These are phyloP conservation scores for Fopius arisanus DNA, from an alignment of 1,140 invertebrate species.

Conservation along the genomic window DNA sequence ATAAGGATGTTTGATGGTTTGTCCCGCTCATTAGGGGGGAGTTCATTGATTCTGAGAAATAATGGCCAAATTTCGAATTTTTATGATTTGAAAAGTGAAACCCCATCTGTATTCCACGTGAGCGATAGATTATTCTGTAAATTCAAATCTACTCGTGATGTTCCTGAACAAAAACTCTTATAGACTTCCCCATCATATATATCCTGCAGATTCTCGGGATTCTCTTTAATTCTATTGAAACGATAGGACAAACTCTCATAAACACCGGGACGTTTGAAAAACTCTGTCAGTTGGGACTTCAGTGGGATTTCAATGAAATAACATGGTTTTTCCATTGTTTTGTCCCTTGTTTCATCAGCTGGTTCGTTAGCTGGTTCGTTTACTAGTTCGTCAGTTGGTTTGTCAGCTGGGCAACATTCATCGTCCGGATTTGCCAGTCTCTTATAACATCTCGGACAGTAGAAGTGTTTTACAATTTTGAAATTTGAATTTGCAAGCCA, in stretches of 20 bases:
- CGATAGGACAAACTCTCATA: slow-evolving; percentile 10
- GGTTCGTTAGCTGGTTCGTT: background rate
- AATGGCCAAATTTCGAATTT: slow-evolving; percentile 19
- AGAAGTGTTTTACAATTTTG: slow-evolving; percentile 26
- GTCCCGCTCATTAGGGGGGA: background rate
- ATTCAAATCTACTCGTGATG: background rate
- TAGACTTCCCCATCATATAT: slow-evolving; percentile 41
- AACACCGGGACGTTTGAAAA: slow-evolving; percentile 29
- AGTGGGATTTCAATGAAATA: slow-evolving; percentile 33
- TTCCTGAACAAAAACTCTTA: slow-evolving; percentile 19
- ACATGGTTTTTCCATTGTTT: too few species aligned
- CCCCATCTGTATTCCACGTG: slow-evolving; percentile 19
- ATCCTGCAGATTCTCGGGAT: slow-evolving; percentile 31
- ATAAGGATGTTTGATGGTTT: slow-evolving; percentile 2
- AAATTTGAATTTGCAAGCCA: slow-evolving; percentile 9
- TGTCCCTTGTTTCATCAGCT: background rate
- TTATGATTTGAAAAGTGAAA: slow-evolving; percentile 5
- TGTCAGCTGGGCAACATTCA: background rate
- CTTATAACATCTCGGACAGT: slow-evolving; percentile 20
- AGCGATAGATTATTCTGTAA: slow-evolving; percentile 2
- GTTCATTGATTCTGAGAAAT: slow-evolving; percentile 10
- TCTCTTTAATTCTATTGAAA: slow-evolving; percentile 23
- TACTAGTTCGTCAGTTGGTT: background rate
- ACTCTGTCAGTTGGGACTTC: slow-evolving; percentile 19
- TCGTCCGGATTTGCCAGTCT: background rate